Conservation (phyloP, 2,797 vertebrate species). For the Clarias pachynema region DNA sequence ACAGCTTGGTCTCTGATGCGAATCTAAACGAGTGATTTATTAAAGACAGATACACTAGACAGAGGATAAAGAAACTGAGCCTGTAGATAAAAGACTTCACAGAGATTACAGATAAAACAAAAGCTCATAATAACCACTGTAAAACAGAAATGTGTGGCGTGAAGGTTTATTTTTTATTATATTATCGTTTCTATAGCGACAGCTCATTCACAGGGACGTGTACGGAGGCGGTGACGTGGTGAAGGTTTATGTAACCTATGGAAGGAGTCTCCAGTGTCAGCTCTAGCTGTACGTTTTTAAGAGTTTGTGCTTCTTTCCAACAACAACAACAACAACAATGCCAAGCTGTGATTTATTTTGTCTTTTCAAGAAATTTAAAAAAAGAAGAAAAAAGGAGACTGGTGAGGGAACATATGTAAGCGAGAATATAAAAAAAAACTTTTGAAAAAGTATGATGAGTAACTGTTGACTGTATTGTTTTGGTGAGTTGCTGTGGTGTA, state of each 20-base stretch:
- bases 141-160: not conserved
- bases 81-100: not conserved
- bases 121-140: not conserved
- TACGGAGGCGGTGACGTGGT: not conserved
- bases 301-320: too few relatives aligned
- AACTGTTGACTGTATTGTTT: not conserved
- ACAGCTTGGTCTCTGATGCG: not conserved
- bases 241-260: not conserved
- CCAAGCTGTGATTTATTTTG: too few relatives aligned
- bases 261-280: not conserved
- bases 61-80: not conserved
- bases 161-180: not conserved
- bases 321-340: too few relatives aligned
- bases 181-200: not conserved
- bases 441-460: not conserved
- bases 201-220: not conserved
- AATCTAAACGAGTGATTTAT: not conserved
- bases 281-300: too few relatives aligned
- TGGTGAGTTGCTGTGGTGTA: not conserved
- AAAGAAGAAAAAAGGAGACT: not conserved
- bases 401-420: not conserved
- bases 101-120: not conserved
- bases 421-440: not conserved
- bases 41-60: not conserved
- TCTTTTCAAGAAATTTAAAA: too few relatives aligned